phyloP scores from a whole-genome alignment of 2,113 vertebrate species.

The Camelus dromedarius region DNA sequence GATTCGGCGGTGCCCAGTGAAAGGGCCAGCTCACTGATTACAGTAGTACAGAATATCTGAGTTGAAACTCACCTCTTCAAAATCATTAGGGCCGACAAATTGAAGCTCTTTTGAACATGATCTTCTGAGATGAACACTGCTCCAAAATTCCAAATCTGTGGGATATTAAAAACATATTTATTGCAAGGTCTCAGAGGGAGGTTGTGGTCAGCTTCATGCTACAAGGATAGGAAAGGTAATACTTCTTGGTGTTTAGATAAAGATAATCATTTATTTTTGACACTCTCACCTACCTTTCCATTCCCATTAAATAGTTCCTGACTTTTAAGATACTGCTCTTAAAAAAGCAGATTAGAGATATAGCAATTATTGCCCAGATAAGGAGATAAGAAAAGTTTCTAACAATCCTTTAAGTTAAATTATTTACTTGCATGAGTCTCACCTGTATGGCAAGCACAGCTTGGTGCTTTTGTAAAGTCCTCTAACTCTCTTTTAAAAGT shows the following conservation, averaged over 20 bases:
- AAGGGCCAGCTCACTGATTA: not conserved
- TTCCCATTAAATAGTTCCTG: conserved; percentile 29
- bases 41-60: not conserved
- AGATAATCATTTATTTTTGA: not conserved
- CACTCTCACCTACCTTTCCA: not conserved
- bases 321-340: conserved; percentile 53
- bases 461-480: conserved; percentile 85
- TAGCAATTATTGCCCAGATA: conserved; percentile 67
- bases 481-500: conserved; percentile 86
- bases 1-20: not conserved
- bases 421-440: conserved; percentile 87
- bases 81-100: not conserved
- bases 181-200: not conserved
- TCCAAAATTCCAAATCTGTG: not conserved
- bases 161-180: not conserved
- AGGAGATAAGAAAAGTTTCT: conserved; percentile 78
- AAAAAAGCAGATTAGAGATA: conserved; percentile 67
- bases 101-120: not conserved
- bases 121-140: not conserved
- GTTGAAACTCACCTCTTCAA: not conserved
- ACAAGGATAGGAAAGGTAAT: not conserved
- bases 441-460: conserved; percentile 86
- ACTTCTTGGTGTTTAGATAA: not conserved
- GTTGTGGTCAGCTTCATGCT: not conserved
- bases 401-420: conserved; percentile 85